These are phyloP conservation scores for Chelonus insularis DNA, from an alignment of 1,140 invertebrate species.

Conservation along the genomic window DNA sequence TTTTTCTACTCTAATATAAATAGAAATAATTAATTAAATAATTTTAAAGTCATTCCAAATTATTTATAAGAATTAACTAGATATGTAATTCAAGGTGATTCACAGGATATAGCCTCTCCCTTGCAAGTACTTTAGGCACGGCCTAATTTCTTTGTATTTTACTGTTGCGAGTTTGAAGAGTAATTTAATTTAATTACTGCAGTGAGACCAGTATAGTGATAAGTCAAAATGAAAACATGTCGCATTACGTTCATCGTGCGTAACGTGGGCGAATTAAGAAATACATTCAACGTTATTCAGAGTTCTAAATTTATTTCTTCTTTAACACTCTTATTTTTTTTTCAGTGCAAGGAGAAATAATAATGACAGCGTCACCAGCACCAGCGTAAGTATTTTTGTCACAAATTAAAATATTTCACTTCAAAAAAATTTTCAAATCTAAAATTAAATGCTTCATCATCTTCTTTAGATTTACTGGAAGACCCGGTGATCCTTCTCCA, in stretches of 20 bases:
- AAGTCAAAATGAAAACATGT: slow-evolving; percentile 2
- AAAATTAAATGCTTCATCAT: too few species aligned
- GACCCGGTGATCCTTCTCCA: slow-evolving; percentile 74
- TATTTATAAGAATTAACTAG: too few species aligned
- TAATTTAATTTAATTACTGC: slow-evolving; percentile 23
- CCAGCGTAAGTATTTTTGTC: slow-evolving; percentile 56
- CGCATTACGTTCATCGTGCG: not conserved
- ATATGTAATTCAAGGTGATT: not conserved
- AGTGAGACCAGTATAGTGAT: not conserved
- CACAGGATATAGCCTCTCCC: slow-evolving; percentile 1
- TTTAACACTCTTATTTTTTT: slow-evolving; percentile 21
- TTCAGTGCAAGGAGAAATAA: slow-evolving; percentile 57
- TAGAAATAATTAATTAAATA: too few species aligned
- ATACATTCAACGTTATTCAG: not conserved
- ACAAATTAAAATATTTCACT: too few species aligned
- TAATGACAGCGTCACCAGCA: slow-evolving; percentile 54
- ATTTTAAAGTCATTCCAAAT: too few species aligned
- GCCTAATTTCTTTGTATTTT: slow-evolving; percentile 3
- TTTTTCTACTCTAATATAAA: too few species aligned
- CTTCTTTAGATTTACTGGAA: slow-evolving; percentile 49
- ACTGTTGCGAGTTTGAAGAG: not conserved
- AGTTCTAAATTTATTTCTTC: not conserved
- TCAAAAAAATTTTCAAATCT: too few species aligned
- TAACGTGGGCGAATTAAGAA: slow-evolving; percentile 13
- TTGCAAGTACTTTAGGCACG: not conserved